A percentile compares a stretch with the other conserved stretches of the same genome.
phyloP scores from a whole-genome alignment of 2,113 vertebrate species.

The Misgurnus anguillicaudatus region DNA sequence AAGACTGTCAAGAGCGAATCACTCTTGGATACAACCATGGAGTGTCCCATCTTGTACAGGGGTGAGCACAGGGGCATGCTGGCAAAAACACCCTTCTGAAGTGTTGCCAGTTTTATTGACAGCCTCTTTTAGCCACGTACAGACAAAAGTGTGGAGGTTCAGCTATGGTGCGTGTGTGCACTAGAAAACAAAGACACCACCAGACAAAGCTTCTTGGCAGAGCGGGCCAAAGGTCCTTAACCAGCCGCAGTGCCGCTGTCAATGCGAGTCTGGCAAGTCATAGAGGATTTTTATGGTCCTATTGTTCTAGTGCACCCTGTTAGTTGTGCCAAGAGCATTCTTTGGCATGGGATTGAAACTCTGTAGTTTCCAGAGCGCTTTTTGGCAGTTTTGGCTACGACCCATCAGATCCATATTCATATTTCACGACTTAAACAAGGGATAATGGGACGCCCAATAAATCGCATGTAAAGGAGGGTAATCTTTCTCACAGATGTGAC shows the following conservation, averaged over 20 bases:
- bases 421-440: conserved; percentile 10
- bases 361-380: neutral
- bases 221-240: neutral
- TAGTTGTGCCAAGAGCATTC: neutral
- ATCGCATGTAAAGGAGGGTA: conserved; percentile 17
- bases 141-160: neutral
- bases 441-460: conserved; percentile 15
- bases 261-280: neutral
- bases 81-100: neutral
- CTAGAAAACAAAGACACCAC: neutral
- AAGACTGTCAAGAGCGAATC: neutral
- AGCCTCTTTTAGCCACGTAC: neutral
- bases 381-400: neutral
- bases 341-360: neutral
- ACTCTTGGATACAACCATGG: neutral
- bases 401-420: conserved; percentile 28
- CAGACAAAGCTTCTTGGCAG: conserved; percentile 1
- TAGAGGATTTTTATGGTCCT: neutral
- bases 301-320: neutral
- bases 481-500: conserved; percentile 32
- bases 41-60: neutral
- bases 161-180: neutral
- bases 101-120: neutral
- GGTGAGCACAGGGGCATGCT: neutral
- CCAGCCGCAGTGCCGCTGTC: neutral